Evolutionary conservation across 2,888 invertebrate genomes (phyloP).

Genomic region (Barypeithes pellucidus): DNA sequence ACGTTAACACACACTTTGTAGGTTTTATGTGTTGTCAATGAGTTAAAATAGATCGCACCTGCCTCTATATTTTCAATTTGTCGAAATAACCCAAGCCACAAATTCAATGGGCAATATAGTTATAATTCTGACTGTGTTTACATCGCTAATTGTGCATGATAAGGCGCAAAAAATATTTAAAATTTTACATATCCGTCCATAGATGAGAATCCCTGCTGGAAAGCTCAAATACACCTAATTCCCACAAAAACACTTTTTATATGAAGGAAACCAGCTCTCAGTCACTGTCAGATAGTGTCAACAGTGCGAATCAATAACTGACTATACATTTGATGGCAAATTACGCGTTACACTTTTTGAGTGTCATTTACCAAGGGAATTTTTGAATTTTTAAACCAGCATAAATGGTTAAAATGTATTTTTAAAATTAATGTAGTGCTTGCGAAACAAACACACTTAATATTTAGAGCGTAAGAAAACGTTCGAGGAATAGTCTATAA

Average conservation of each 20-base stretch:
- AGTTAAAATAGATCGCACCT: conserved; percentile 48
- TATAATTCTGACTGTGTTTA: conserved; percentile 6
- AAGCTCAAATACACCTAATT: too few relatives aligned
- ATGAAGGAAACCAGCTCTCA: too few relatives aligned
- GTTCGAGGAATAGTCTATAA: neutral
- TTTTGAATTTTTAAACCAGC: too few relatives aligned
- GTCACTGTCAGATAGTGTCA: too few relatives aligned
- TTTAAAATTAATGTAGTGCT: too few relatives aligned
- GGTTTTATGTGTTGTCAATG: conserved; percentile 38
- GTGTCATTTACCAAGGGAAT: too few relatives aligned
- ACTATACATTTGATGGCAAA: too few relatives aligned
- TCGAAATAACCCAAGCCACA: conserved; percentile 5
- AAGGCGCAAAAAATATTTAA: neutral
- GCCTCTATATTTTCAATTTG: conserved; percentile 48
- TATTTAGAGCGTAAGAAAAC: neutral
- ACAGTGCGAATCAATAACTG: too few relatives aligned
- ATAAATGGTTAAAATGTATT: too few relatives aligned
- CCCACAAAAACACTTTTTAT: too few relatives aligned
- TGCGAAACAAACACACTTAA: conserved; percentile 6
- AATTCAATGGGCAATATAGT: conserved; percentile 20
- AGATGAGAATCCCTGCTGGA: too few relatives aligned
- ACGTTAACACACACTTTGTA: conserved; percentile 34
- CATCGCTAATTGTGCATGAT: neutral
- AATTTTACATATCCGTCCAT: neutral
- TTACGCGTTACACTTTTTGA: too few relatives aligned